Percentiles rank a stretch among this genome's conserved stretches.
phyloP scores from a whole-genome alignment of 2,888 invertebrate genomes.

The Troides oblongomaculatus region DNA sequence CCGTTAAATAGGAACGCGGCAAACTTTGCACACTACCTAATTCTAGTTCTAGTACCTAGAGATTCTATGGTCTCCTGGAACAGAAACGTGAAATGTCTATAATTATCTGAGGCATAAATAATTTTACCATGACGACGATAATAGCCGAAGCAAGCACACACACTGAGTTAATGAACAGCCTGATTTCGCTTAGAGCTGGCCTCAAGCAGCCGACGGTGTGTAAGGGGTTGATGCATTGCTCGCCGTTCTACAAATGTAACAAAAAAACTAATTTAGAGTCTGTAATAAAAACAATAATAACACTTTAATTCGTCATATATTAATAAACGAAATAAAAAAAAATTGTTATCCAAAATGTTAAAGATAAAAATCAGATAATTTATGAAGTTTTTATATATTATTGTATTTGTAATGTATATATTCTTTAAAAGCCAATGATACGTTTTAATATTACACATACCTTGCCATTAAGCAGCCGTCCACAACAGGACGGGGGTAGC shows the following conservation, averaged over 20 bases:
- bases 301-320: no score
- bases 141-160: conserved; percentile 56
- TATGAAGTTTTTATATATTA: no score
- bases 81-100: neutral
- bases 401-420: no score
- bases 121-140: conserved; percentile 59
- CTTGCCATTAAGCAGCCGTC: conserved; percentile 55
- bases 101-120: neutral
- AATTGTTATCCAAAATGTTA: no score
- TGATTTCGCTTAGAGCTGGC: conserved; percentile 56
- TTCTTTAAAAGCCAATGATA: neutral
- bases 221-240: conserved; percentile 49
- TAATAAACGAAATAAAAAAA: no score
- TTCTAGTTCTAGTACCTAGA: neutral
- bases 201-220: conserved; percentile 55
- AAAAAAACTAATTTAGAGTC: neutral
- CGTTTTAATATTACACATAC: conserved; percentile 35
- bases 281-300: neutral
- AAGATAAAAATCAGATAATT: no score
- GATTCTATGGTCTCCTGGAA: neutral
- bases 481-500: conserved; percentile 65
- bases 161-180: conserved; percentile 53
- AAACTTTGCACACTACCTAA: no score
- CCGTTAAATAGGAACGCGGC: no score
- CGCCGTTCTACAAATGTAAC: conserved; percentile 40